These are phyloP conservation scores for Cacoxenus indagator DNA, from an alignment of 2,888 invertebrate species.

Conservation along the genomic window DNA sequence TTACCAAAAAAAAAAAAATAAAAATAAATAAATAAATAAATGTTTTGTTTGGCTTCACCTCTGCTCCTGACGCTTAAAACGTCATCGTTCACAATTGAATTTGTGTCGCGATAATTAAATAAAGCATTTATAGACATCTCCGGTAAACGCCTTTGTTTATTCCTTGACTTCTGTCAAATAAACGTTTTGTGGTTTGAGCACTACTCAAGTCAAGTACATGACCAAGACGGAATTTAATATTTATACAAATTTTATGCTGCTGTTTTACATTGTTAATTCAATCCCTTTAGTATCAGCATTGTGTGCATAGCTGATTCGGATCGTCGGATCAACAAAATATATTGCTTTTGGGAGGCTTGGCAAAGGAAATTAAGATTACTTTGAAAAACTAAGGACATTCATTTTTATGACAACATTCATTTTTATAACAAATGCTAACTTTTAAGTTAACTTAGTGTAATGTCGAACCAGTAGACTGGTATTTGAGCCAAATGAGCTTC, in stretches of 20 bases:
- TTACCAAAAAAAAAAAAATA: too few species aligned
- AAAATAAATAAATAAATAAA: too few species aligned
- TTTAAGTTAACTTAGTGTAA: too few species aligned
- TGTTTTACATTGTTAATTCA: slow-evolving; percentile 1
- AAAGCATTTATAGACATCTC: background rate
- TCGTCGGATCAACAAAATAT: background rate
- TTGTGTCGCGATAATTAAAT: slow-evolving; percentile 52
- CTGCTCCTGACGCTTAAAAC: slow-evolving; percentile 25
- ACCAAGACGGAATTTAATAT: background rate
- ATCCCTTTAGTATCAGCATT: background rate
- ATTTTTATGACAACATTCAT: too few species aligned
- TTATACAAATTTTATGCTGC: background rate
- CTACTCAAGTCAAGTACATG: background rate
- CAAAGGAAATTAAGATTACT: too few species aligned
- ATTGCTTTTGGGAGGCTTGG: too few species aligned
- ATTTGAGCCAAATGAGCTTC: too few species aligned
- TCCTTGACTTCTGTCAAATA: background rate
- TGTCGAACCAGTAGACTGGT: too few species aligned
- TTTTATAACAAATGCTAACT: too few species aligned
- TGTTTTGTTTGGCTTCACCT: too few species aligned
- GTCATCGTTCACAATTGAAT: slow-evolving; percentile 53
- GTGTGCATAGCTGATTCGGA: slow-evolving; percentile 1
- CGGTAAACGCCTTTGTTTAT: background rate
- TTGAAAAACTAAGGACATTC: too few species aligned
- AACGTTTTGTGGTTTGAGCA: background rate